Conservation (phyloP, 2,113 vertebrate species). For the Caretta caretta region DNA sequence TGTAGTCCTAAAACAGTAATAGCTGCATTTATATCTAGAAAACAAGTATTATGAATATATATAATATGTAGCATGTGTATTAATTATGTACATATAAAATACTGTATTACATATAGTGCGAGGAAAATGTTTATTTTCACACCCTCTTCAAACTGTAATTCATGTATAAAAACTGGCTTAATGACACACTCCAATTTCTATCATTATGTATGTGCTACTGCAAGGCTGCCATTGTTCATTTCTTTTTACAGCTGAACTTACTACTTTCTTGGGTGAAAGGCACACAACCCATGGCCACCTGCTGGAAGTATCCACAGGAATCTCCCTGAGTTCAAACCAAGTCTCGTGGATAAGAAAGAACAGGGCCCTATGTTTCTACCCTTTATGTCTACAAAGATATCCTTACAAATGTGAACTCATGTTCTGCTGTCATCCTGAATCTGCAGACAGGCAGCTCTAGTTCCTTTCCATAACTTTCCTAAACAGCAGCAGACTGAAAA, state of each 20-base stretch:
- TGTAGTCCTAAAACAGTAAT: not conserved
- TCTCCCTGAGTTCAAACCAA: not conserved
- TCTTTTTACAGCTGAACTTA: not conserved
- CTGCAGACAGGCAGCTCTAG: rapidly evolving
- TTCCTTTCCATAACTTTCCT: not conserved
- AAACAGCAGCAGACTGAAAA: not conserved
- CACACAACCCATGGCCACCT: not conserved
- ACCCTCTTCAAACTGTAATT: not conserved
- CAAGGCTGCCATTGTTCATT: not conserved
- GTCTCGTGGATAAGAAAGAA: not conserved
- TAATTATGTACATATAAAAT: not conserved
- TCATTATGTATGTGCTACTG: not conserved
- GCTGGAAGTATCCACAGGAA: not conserved
- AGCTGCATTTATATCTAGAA: not conserved
- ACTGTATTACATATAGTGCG: rapidly evolving
- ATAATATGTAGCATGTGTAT: not conserved
- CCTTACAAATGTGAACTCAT: not conserved
- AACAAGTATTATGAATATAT: not conserved
- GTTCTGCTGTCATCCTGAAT: rapidly evolving
- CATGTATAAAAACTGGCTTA: not conserved
- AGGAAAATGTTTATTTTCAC: not conserved
- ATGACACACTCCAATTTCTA: not conserved
- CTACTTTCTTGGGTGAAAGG: not conserved
- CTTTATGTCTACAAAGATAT: not conserved
- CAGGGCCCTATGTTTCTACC: not conserved